These are phyloP conservation scores for Muntiacus muntjak DNA, from an alignment of 2,113 vertebrate species.

Conservation along the genomic window DNA sequence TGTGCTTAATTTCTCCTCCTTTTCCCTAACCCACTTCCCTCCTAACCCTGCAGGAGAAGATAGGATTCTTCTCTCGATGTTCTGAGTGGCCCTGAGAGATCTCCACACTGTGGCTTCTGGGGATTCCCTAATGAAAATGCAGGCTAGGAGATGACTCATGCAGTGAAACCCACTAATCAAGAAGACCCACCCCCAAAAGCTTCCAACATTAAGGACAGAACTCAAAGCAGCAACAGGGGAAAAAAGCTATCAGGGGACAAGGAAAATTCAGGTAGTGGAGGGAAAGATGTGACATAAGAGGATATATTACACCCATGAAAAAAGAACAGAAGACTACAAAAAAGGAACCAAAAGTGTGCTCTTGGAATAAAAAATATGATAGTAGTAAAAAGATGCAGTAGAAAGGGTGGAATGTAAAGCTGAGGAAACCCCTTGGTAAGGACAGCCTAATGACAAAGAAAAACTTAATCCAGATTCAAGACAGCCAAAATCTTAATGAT, in stretches of 20 bases:
- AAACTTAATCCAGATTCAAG: not conserved
- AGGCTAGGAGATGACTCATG: not conserved
- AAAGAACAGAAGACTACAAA: slow-evolving; percentile 20
- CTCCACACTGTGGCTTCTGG: not conserved
- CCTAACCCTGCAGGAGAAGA: not conserved
- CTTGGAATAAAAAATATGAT: slow-evolving; percentile 1
- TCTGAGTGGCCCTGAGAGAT: not conserved
- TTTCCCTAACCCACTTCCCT: not conserved
- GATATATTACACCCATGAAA: not conserved
- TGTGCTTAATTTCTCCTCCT: not conserved
- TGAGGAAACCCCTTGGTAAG: not conserved
- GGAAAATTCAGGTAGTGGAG: not conserved
- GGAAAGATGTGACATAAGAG: not conserved
- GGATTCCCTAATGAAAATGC: not conserved
- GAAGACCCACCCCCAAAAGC: not conserved
- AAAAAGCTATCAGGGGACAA: not conserved
- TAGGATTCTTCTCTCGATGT: not conserved
- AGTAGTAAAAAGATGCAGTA: not conserved
- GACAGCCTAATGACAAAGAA: not conserved
- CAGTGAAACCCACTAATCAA: not conserved
- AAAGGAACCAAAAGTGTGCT: not conserved
- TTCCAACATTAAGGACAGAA: not conserved
- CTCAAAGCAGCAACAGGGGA: not conserved
- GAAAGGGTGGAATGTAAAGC: not conserved
- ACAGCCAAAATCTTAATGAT: not conserved